Base-by-base conservation (phyloP, 2,797 vertebrate species). In the Sebastes hopkinsi region DNA sequence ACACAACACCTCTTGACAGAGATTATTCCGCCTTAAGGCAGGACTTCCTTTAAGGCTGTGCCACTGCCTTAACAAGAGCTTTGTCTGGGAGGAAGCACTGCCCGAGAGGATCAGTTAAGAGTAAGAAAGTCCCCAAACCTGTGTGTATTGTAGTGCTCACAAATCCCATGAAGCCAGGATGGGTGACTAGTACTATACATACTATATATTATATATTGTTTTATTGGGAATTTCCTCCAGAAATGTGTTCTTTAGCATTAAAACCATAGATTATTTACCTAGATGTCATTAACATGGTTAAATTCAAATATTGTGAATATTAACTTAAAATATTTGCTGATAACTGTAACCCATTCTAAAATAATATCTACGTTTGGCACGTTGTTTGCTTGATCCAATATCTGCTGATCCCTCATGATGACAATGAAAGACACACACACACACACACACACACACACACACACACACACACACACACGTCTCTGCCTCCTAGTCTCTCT, bases 1-100 rank as follows among this genome's bases (percentile, higher is more conserved):
- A 36, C 60, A 71, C 34, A 59, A 38, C 13, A 23, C 68, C 16
- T 60, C 5, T 50, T 2, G 4, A 77, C 30, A 25, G 38, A 80
- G 22, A 74, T 71, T 59, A 69, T 78, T 69, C 52, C 5, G 22
- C 75, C 83, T 72, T 52, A 67, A 74, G 67, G 61, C 68, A 61
- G 68, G 50, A 32, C 27, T 38, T 34, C 11, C 56, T 70, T 67
- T 73, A 38, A 73, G 22, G 29, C 62, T 29, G 59, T 61, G 55
- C 27, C 22, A n/a, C 55, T 12, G 18, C 59, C 55, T 74, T 70
- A 81, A 18, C 2, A 22, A 76, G 78, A 78, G 72, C 27, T 3
- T 12, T 4, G 36, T 69, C 71, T 73, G 62, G 11, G 71, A 69
- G 70, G 7, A 72, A 79, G 61, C 27, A 5, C 30, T 29, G 34